Base-by-base conservation (phyloP, 2,888 invertebrate genomes). In the Yponomeuta malinellus region DNA sequence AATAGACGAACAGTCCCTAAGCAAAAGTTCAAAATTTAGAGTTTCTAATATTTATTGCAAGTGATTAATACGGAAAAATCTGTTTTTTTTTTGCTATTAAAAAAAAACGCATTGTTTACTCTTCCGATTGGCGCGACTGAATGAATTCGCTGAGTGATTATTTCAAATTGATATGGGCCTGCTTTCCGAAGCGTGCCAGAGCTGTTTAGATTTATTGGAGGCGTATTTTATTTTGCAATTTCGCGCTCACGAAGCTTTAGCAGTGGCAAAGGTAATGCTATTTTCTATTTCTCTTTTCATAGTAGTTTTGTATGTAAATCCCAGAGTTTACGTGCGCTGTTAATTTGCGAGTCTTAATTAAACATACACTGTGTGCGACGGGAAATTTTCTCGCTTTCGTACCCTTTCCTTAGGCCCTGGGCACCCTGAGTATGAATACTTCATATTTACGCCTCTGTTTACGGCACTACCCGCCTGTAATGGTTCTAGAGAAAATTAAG, bases 281-380 rank as follows among this genome's bases (percentile, higher is more conserved):
- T 5, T 59, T 59, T 59, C 15, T 15, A 5, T 59, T 59, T 59
- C 52, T 8, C 52, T 59, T 59, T 59, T 12, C 52, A 59, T 15
- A 12, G 52, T 15, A 12, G 52, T 59, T 59, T 59, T 59, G 15
- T 59, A 15, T 59, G 52, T 59, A 59, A 59, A 59, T 59, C 52
- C 52, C 8, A 1, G 52, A 59, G 52, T 59, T 59, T 59, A 59
- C 52, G 52, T 59, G 6, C 15, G 52, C 52, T 59, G 52, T 59
- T 59, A 59, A 59, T 59, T 59, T 59, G 52, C 52, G 3, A 59
- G 52, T 59, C 52, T 59, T 59, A 59, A 59, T 59, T 59, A 59
- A 59, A 59, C 52, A 59, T 59, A 59, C 6, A 59, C 15, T 59
- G 52, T 59, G 52, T 15, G 15, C 52, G 52, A 15, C 52, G 52